Evolutionary conservation across 2,113 vertebrate species (phyloP), one percentile per base, ranked within the genome.

Genomic region (Lepus timidus): DNA sequence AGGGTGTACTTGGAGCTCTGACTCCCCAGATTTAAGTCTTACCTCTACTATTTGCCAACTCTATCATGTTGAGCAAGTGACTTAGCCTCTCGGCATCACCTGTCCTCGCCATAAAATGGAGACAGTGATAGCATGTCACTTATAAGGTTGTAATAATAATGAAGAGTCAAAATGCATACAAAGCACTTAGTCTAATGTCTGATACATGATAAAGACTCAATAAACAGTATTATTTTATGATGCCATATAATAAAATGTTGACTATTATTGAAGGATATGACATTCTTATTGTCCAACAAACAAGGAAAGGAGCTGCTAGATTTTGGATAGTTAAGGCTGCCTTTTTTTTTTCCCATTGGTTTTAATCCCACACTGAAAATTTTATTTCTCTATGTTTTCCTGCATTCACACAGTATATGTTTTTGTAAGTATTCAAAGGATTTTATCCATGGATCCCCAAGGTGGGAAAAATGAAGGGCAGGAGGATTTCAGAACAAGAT

Each of bases 401-500:
- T 73, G 9, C 14, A 4, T 25, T 8, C 44, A 1, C 0, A 75
- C 3, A 5, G 23, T 79, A 1, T 44, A 9, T 85, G 31, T 83
- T 91, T 85, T 44, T 81, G 29, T 73, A 11, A 55, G 17, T 73
- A n/a, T 6, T 44, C 4, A 52, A 44, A 64, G 62, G 27, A 65
- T 9, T 70, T 73, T 23, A 68, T 65, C 78, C 23, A 4, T 29
- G 64, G 11, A 51, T 7, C 6, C 25, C 6, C 52, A 83, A 36
- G 9, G 20, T 31, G 9, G 2, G 31, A 11, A 49, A 44, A 5
- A 1, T 1, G 1, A 2, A 11, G 11, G 3, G 19, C n/a, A 36
- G 8, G 7, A 67, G 13, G 31, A 76, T 61, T 20, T 10, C 75
- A 88, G 33, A 85, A 10, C 29, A 31, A 73, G 51, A 55, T 16